phyloP scores from a whole-genome alignment of 2,113 vertebrate species.

The Podocnemis expansa region DNA sequence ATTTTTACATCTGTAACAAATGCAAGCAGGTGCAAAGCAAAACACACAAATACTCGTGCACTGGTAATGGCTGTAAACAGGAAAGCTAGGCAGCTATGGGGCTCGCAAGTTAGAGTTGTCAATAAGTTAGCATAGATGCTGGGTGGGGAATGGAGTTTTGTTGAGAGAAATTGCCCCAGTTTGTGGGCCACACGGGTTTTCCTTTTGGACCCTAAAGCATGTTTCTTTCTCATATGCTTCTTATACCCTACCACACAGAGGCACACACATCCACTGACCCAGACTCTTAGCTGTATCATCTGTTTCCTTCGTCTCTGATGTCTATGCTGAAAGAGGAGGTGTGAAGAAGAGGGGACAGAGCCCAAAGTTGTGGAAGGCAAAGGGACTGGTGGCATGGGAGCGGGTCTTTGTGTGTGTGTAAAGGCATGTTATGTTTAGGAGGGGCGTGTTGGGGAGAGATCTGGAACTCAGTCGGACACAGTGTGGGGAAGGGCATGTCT shows the following conservation, averaged over 20 bases:
- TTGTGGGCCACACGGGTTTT: conserved; percentile 9
- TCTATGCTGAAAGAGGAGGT: not conserved
- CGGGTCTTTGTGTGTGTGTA: not conserved
- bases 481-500: no score
- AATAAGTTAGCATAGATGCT: not conserved
- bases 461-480: no score
- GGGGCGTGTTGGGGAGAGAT: not conserved
- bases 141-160: rapidly evolving
- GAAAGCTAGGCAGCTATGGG: not conserved
- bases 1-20: not conserved
- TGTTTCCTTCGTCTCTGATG: not conserved
- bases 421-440: not conserved
- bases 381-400: not conserved
- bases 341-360: not conserved
- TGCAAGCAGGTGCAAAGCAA: rapidly evolving
- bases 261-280: rapidly evolving
- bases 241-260: not conserved
- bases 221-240: not conserved
- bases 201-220: rapidly evolving
- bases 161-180: not conserved
- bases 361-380: rapidly evolving
- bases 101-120: not conserved
- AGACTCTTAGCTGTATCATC: not conserved
- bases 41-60: rapidly evolving
- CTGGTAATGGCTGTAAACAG: not conserved